These are phyloP conservation scores for Dioctria linearis DNA, from an alignment of 2,888 invertebrate species.

Conservation along the genomic window DNA sequence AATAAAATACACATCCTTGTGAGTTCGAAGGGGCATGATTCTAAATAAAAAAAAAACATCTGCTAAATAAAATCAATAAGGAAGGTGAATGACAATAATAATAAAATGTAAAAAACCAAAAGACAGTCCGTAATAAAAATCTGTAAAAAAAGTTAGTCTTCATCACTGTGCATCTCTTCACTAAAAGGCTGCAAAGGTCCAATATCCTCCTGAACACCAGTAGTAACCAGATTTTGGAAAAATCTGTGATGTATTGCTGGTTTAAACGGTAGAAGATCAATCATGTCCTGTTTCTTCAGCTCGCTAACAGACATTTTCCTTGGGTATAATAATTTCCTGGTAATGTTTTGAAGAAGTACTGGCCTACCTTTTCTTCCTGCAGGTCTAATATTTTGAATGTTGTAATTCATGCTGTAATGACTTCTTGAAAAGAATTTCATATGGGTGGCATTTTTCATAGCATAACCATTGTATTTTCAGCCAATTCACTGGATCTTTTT, in stretches of 20 bases:
- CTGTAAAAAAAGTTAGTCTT: neutral
- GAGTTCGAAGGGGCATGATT: neutral
- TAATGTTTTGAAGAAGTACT: no score
- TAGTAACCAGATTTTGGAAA: slow-evolving; percentile 14
- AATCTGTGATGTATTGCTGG: neutral
- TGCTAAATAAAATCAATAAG: neutral
- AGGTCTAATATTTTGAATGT: no score
- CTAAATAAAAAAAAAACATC: neutral
- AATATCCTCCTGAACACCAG: slow-evolving; percentile 3
- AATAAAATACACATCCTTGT: no score
- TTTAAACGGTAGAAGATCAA: no score
- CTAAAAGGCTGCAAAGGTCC: neutral
- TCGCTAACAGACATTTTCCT: no score
- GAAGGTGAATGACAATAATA: neutral
- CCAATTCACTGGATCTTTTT: no score
- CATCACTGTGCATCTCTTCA: neutral
- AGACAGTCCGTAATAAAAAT: neutral
- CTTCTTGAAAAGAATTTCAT: no score
- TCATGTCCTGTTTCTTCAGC: no score
- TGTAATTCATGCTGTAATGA: no score
- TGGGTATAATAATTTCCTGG: no score
- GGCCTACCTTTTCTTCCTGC: slow-evolving; percentile 9
- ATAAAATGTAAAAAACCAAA: neutral
- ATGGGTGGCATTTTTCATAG: no score
- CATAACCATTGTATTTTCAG: no score